Base-by-base conservation (phyloP, 1,140 invertebrate genomes). In the Aleiodes sp. region DNA sequence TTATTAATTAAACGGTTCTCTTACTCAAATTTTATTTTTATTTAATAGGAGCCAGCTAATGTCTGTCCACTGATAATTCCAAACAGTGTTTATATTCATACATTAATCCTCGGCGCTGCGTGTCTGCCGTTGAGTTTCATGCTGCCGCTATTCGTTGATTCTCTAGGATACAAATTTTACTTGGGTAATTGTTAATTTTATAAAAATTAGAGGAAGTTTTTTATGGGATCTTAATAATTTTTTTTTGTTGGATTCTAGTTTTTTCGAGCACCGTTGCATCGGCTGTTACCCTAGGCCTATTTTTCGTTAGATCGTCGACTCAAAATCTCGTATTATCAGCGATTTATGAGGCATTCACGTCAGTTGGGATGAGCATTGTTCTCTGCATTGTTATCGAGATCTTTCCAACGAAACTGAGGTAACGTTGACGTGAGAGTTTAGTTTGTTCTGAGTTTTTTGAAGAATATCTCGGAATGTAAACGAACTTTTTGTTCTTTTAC, bases 61-160 rank as follows among this genome's bases (percentile, higher is more conserved):
- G 87, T 91, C 14, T 91, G 90, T 71, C 35, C 69, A 6, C 59
- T 4, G 10, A 65, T 33, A 2, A 73, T 82, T 29, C 68, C 78
- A 21, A 68, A 37, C 7, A 52, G 69, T 0, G 80, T 83, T 6
- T 83, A 75, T 65, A 19, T 73, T 0, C 74, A 83, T 41, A 82
- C 80, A 4, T 39, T 82, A 7, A 75, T 80, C 19, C 61, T 83
- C 8, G 82, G 82, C 4, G 28, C 80, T 1, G 73, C 78, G 10
- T 83, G 82, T 60, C 71, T 83, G 31, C 80, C 82, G 7, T 71
- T 76, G 0, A 77, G 78, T 29, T 57, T 83, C 9, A 71, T 77
- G 70, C 68, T 82, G 6, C 78, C 80, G 0, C 28, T 80, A 0
- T 79, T 76, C 21, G 71, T 83, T 21, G 70, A 78, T 24, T 74